phyloP scores from a whole-genome alignment of 2,888 invertebrate genomes.

The Polydesmus complanatus region DNA sequence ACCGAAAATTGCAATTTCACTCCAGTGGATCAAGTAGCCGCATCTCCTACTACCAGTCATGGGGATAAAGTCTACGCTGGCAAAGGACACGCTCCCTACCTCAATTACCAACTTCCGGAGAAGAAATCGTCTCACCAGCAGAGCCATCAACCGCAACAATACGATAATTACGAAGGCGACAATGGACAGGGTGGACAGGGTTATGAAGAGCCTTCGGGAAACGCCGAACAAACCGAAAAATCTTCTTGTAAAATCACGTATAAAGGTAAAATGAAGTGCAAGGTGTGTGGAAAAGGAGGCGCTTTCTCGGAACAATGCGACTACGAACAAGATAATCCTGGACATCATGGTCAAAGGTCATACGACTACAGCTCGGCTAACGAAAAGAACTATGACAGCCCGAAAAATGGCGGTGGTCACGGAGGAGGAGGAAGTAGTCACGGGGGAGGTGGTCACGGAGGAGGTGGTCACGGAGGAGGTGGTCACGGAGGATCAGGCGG shows the following conservation, averaged over 20 bases:
- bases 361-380: conserved; percentile 9
- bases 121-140: neutral
- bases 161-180: neutral
- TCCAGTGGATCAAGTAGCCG: neutral
- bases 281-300: conserved; percentile 4
- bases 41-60: neutral
- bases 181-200: neutral
- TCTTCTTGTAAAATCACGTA: conserved; percentile 10
- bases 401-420: neutral
- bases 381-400: conserved; percentile 4
- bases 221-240: conserved; percentile 4
- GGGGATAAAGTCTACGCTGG: conserved; percentile 10
- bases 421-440: neutral
- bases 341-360: neutral
- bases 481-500: neutral
- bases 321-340: conserved; percentile 12
- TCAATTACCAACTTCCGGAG: neutral
- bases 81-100: conserved; percentile 3
- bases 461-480: neutral
- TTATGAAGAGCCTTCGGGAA: neutral
- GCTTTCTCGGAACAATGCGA: conserved; percentile 13
- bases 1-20: conserved; percentile 12
- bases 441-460: neutral
- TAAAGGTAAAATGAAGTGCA: conserved; percentile 15
- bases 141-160: neutral